A percentile compares a stretch with the other conserved stretches of the same genome.
Evolutionary conservation across 2,888 invertebrate species (phyloP).

Genomic region (Strigamia transsilvanica): DNA sequence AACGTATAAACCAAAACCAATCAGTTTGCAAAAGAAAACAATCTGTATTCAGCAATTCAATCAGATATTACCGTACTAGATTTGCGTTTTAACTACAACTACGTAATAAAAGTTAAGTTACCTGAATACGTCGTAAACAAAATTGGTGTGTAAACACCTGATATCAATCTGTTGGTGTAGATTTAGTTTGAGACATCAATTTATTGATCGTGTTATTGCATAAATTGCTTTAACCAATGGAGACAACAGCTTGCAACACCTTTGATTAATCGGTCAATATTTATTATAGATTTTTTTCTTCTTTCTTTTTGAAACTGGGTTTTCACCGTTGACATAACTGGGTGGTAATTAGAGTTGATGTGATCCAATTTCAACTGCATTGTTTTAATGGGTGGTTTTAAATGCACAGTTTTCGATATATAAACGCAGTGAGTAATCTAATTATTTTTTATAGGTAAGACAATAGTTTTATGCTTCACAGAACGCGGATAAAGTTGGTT

Average conservation of each 20-base stretch:
- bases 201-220: constrained; percentile 29
- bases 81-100: neutral
- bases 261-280: constrained; percentile 45
- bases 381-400: neutral
- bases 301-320: neutral
- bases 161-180: neutral
- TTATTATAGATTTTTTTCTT: constrained; percentile 18
- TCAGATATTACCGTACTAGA: neutral
- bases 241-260: constrained; percentile 41
- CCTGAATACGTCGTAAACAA: neutral
- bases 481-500: neutral
- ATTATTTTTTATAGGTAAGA: neutral
- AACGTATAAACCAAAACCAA: too few species aligned
- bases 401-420: neutral
- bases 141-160: neutral
- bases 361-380: neutral
- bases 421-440: neutral
- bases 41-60: too few species aligned
- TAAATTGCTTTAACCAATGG: constrained; percentile 19
- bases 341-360: constrained; percentile 1
- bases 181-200: neutral
- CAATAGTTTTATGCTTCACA: neutral
- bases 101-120: neutral
- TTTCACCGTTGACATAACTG: neutral
- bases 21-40: too few species aligned